Conservation (phyloP, 1,140 invertebrate genomes). For the Gryon sp. region DNA sequence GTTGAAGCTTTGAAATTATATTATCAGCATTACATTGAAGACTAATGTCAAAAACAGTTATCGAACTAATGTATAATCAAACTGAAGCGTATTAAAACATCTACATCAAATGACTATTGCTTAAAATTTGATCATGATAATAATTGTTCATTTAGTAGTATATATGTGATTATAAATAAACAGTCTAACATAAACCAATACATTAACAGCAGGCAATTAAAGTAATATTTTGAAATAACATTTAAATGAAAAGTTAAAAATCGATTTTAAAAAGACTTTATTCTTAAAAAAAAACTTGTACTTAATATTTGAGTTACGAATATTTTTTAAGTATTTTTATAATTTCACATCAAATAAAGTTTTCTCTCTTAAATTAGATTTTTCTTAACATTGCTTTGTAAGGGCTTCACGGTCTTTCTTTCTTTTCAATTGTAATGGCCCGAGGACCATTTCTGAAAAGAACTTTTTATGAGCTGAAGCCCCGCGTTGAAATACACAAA, state of each 20-base stretch:
- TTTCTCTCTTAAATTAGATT: slow-evolving; percentile 30
- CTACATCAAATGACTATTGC: slow-evolving; percentile 18
- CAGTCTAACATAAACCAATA: too few relatives aligned
- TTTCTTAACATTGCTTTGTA: slow-evolving; percentile 32
- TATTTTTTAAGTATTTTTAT: too few relatives aligned
- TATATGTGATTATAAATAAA: too few relatives aligned
- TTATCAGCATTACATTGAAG: slow-evolving; percentile 20
- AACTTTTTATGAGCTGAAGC: slow-evolving; percentile 54
- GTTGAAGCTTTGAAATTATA: slow-evolving; percentile 24
- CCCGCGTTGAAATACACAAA: slow-evolving; percentile 32
- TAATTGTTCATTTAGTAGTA: too few relatives aligned
- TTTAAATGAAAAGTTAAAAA: too few relatives aligned
- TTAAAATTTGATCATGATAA: not conserved
- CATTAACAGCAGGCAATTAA: too few relatives aligned
- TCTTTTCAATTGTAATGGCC: slow-evolving; percentile 50
- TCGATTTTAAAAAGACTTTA: not conserved
- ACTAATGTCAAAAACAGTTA: slow-evolving; percentile 40
- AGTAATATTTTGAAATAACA: too few relatives aligned
- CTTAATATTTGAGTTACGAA: not conserved
- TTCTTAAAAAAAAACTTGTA: not conserved
- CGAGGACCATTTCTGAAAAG: slow-evolving; percentile 39
- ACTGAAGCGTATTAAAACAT: slow-evolving; percentile 14
- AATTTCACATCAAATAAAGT: not conserved
- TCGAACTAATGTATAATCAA: slow-evolving; percentile 20
- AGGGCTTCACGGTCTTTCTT: slow-evolving; percentile 43